Percentiles rank a stretch among this genome's conserved stretches.
phyloP scores from a whole-genome alignment of 2,888 invertebrate genomes.

The Philonicus albiceps region DNA sequence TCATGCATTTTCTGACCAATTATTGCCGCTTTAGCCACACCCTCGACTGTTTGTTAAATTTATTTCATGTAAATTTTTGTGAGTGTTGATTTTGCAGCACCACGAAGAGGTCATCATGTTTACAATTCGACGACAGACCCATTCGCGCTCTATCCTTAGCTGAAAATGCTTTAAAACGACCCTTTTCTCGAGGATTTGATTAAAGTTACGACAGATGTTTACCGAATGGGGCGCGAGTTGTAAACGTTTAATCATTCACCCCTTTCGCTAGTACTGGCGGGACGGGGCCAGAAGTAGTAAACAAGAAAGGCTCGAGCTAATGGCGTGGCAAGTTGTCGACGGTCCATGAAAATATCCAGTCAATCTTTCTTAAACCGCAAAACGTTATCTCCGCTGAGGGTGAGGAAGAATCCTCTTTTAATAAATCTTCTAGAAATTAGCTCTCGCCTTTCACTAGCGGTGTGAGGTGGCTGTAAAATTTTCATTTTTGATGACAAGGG shows the following conservation, averaged over 20 bases:
- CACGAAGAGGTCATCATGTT: not conserved
- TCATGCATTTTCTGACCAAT: not conserved
- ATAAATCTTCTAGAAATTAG: not conserved
- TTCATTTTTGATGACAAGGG: not conserved
- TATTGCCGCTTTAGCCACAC: not conserved
- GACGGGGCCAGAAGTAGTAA: not conserved
- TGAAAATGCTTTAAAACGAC: not conserved
- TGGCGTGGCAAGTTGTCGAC: not conserved
- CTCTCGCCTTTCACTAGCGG: not conserved
- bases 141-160: not conserved
- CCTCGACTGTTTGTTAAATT: not conserved
- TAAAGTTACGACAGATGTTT: constrained; percentile 26
- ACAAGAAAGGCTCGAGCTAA: not conserved
- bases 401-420: not conserved
- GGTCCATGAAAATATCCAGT: not conserved
- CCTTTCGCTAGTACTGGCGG: not conserved
- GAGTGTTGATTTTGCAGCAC: not conserved
- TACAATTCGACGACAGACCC: not conserved
- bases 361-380: not conserved
- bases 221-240: constrained; percentile 11
- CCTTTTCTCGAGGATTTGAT: constrained; percentile 22
- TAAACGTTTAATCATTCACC: constrained; percentile 25
- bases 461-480: not conserved
- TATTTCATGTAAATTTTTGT: not conserved
- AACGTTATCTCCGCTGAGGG: not conserved